Percentiles rank a stretch among this genome's conserved stretches.
Conservation (phyloP, 2,888 invertebrate species). For the Nesidiocoris tenuis region DNA sequence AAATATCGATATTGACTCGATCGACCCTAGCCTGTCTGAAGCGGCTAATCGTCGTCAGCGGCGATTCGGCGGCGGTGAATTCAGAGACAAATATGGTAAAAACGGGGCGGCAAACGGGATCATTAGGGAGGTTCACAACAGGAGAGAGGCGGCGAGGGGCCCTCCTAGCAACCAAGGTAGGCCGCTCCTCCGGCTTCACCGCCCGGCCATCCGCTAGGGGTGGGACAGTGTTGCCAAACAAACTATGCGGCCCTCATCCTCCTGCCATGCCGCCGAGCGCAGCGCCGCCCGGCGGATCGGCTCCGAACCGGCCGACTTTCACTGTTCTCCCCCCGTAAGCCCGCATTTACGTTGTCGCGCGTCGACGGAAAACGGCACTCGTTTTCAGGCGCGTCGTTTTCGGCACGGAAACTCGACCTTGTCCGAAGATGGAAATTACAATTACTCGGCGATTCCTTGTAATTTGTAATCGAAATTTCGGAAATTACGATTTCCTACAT, state of each 20-base stretch:
- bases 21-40: too few species aligned
- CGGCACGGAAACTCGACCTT: too few species aligned
- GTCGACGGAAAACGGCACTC: not conserved
- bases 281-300: not conserved
- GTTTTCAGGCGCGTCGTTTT: not conserved
- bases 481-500: too few species aligned
- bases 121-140: not conserved
- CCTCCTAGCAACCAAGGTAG: not conserved
- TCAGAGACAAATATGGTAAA: too few species aligned
- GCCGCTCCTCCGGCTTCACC: not conserved
- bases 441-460: too few species aligned
- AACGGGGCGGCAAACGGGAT: not conserved
- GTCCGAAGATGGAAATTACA: too few species aligned
- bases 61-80: too few species aligned
- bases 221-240: conserved; percentile 27
- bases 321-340: not conserved
- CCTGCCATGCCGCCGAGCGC: not conserved
- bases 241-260: not conserved
- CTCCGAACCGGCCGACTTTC: not conserved
- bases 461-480: too few species aligned
- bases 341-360: not conserved
- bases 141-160: not conserved
- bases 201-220: conserved; percentile 3
- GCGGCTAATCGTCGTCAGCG: too few species aligned
- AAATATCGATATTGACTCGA: too few species aligned